Conservation (phyloP, 2,113 vertebrate species). For the Cinclus mexicanus region DNA sequence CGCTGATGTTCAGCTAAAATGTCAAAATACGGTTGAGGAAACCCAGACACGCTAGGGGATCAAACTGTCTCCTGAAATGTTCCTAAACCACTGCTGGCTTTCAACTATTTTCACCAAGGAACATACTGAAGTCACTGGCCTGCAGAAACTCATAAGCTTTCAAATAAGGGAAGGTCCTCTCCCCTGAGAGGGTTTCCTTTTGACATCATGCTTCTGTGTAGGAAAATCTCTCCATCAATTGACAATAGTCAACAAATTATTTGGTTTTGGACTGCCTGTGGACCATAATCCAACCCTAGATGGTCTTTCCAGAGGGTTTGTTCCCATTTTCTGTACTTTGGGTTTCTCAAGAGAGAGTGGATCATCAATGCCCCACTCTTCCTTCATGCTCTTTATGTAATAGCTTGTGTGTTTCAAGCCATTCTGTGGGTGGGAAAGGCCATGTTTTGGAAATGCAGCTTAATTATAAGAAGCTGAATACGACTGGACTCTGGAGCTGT, state of each 20-base stretch:
- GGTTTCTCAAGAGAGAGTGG: not conserved
- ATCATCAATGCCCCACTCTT: not conserved
- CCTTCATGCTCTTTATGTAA: not conserved
- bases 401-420: not conserved
- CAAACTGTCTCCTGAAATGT: not conserved
- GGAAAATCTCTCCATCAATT: not conserved
- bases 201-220: not conserved
- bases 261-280: not conserved
- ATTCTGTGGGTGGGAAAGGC: not conserved
- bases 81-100: not conserved
- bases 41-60: not conserved
- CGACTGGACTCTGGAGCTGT: not conserved
- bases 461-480: constrained; percentile 5
- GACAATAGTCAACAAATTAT: not conserved
- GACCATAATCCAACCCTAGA: not conserved
- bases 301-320: not conserved
- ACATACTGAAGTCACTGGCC: not conserved
- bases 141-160: constrained; percentile 10
- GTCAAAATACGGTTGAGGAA: not conserved
- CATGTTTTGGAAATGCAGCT: not conserved
- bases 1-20: not conserved
- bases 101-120: not conserved
- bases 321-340: not conserved
- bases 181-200: constrained; percentile 23
- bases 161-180: constrained; percentile 33